Evolutionary conservation across 2,797 vertebrate genomes (phyloP).

Genomic region (Tauraco hartlaubi): DNA sequence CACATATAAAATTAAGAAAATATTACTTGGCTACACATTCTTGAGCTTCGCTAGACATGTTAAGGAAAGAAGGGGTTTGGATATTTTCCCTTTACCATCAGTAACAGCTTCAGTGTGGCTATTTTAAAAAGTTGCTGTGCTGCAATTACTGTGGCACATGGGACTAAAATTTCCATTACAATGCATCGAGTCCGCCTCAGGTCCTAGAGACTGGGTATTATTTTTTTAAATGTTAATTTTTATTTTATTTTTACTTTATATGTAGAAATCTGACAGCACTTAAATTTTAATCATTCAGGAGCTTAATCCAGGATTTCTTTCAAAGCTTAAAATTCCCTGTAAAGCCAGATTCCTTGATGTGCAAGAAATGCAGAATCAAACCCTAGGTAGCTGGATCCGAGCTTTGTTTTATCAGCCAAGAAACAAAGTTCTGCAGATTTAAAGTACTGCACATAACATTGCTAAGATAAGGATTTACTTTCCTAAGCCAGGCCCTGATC

Average conservation of each 20-base stretch:
- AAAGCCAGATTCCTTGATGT: conserved; percentile 61
- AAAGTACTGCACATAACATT: conserved; percentile 1
- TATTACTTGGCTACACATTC: not conserved
- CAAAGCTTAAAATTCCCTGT: conserved; percentile 56
- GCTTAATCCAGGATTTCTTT: conserved; percentile 58
- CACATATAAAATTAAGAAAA: conserved; percentile 13
- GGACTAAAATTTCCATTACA: conserved; percentile 76
- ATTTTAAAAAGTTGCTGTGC: conserved; percentile 41
- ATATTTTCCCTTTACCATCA: conserved; percentile 4
- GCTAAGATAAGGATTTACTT: conserved; percentile 46
- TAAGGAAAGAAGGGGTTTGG: conserved; percentile 1
- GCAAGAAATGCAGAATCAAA: conserved; percentile 55
- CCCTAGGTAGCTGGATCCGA: conserved; percentile 50
- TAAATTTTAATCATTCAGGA: conserved; percentile 68
- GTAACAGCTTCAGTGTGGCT: conserved; percentile 19
- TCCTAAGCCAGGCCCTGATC: conserved; percentile 43
- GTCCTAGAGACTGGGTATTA: conserved; percentile 58
- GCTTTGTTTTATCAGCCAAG: conserved; percentile 64
- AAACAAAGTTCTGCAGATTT: conserved; percentile 57
- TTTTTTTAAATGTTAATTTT: conserved; percentile 75
- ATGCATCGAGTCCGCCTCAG: conserved; percentile 37
- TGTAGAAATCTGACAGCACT: conserved; percentile 64
- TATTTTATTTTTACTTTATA: conserved; percentile 67
- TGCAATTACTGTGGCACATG: conserved; percentile 48
- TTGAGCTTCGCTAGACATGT: not conserved